Evolutionary conservation across 2,113 vertebrate genomes (phyloP).

Genomic region (Egretta garzetta): DNA sequence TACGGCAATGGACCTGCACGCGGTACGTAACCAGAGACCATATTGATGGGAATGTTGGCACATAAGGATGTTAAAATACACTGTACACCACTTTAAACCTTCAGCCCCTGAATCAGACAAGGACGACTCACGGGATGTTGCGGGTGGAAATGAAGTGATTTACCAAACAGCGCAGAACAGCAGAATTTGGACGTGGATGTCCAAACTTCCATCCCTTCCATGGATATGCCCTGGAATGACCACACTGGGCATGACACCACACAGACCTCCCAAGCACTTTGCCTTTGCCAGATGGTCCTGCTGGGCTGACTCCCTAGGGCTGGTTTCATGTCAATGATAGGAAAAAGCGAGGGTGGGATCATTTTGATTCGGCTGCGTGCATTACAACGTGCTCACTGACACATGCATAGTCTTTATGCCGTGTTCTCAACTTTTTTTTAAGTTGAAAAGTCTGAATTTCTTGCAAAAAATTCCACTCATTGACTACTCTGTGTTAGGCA

Average conservation of each 20-base stretch:
- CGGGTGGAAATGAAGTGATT: neutral
- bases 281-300: neutral
- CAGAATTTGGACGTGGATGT: neutral
- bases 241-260: neutral
- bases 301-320: neutral
- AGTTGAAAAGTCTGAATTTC: constrained; percentile 34
- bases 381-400: neutral
- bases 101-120: neutral
- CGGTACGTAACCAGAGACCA: neutral
- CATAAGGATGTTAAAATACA: neutral
- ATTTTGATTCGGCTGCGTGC: neutral
- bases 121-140: neutral
- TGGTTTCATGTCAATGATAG: neutral
- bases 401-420: neutral
- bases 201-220: neutral
- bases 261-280: neutral
- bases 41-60: neutral
- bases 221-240: accelerated
- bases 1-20: accelerated
- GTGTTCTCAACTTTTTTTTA: constrained; percentile 10
- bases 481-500: constrained; percentile 52
- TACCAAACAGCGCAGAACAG: neutral
- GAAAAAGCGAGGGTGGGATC: neutral
- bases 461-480: constrained; percentile 35
- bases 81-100: neutral